phyloP scores from a whole-genome alignment of 35 echinoderm and acorn worm species.

The Ophiothrix spiculata region DNA sequence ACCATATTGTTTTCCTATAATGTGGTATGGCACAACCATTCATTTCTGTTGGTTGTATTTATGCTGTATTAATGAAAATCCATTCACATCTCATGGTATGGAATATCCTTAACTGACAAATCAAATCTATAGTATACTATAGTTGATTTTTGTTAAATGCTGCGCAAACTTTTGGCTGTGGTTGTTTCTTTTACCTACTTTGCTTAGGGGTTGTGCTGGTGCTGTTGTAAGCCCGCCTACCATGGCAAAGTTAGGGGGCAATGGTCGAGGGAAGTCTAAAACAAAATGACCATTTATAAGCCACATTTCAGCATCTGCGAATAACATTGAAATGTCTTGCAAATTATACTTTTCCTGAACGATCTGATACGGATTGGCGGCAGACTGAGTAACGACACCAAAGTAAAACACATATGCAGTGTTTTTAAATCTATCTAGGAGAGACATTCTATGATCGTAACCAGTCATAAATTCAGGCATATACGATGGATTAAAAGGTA shows the following conservation, averaged over 20 bases:
- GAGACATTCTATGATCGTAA: not conserved
- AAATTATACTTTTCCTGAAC: conserved; percentile 14
- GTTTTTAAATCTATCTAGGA: not conserved
- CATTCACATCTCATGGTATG: too few species aligned
- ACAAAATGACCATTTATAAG: conserved; percentile 14
- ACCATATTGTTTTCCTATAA: too few species aligned
- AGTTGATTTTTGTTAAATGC: too few species aligned
- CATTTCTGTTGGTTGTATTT: too few species aligned
- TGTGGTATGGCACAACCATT: too few species aligned
- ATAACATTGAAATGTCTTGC: not conserved
- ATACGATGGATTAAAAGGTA: not conserved
- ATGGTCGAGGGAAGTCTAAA: conserved; percentile 13
- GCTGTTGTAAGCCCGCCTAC: not conserved
- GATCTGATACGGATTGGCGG: too few species aligned
- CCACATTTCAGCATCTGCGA: conserved; percentile 22
- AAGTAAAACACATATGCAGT: not conserved
- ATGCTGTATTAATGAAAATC: too few species aligned
- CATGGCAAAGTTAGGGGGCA: not conserved
- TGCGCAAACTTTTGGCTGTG: too few species aligned
- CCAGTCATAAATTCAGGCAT: conserved; percentile 1
- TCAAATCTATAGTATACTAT: too few species aligned
- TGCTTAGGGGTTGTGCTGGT: not conserved
- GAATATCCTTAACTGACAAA: too few species aligned
- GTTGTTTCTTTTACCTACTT: too few species aligned
- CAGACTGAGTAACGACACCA: not conserved